A percentile compares a stretch with the other conserved stretches of the same genome.
phyloP scores from a whole-genome alignment of 2,113 vertebrate genomes.

The Gadus chalcogrammus region DNA sequence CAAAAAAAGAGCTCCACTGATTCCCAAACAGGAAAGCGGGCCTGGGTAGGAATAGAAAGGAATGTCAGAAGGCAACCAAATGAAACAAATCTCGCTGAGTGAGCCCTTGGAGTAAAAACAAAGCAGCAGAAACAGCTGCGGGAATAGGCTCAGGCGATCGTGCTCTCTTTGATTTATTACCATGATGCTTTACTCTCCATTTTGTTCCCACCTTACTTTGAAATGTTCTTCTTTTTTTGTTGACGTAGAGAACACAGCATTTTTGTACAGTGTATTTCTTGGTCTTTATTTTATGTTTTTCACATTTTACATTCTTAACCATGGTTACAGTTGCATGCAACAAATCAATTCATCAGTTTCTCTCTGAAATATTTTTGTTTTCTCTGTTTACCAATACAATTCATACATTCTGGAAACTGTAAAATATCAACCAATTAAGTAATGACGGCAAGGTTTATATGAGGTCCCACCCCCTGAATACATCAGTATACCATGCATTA shows the following conservation, averaged over 20 bases:
- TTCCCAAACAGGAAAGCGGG: conserved; percentile 29
- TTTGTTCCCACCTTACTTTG: neutral
- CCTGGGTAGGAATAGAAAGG: conserved; percentile 39
- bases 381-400: too few relatives aligned
- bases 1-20: conserved; percentile 12
- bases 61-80: conserved; percentile 63
- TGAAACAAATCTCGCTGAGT: conserved; percentile 45
- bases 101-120: conserved; percentile 13
- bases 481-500: conserved; percentile 4
- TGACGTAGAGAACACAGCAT: too few relatives aligned
- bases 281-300: too few relatives aligned
- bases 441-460: neutral
- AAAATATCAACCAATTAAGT: neutral
- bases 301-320: too few relatives aligned
- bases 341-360: too few relatives aligned
- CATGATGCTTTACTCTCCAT: neutral
- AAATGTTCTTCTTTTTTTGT: neutral
- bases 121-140: conserved; percentile 30
- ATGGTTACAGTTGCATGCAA: too few relatives aligned
- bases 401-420: too few relatives aligned
- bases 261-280: too few relatives aligned
- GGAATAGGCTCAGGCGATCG: conserved; percentile 5
- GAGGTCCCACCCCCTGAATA: neutral
- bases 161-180: conserved; percentile 25
- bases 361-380: too few relatives aligned